These are phyloP conservation scores for Heliconius melpomene DNA, from an alignment of 1,140 invertebrate species.

Conservation along the genomic window DNA sequence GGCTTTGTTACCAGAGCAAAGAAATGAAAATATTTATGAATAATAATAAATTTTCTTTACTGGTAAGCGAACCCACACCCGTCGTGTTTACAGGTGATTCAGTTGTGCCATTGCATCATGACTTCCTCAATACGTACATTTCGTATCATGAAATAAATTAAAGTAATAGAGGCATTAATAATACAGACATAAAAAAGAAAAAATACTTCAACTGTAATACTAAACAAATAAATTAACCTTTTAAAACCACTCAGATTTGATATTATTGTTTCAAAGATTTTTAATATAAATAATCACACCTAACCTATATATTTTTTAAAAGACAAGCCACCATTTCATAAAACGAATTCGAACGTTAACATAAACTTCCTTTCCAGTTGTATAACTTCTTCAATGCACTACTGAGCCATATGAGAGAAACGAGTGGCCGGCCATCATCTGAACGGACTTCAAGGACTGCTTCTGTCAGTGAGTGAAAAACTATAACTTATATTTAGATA, in stretches of 20 bases:
- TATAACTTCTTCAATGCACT: conserved; percentile 96
- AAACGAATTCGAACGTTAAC: neutral
- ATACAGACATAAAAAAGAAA: neutral
- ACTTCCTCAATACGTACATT: neutral
- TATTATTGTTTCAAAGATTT: neutral
- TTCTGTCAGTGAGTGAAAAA: neutral
- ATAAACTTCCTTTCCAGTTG: conserved; percentile 83
- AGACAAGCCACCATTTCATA: neutral
- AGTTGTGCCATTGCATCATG: no score
- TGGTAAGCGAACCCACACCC: no score
- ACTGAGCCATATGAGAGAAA: conserved; percentile 88
- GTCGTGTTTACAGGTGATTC: no score
- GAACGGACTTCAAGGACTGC: conserved; percentile 43
- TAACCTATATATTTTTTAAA: neutral
- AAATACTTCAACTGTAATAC: neutral
- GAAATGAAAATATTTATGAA: no score
- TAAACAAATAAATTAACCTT: neutral
- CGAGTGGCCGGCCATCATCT: conserved; percentile 81
- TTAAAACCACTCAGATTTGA: neutral
- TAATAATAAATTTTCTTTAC: no score
- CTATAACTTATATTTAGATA: neutral
- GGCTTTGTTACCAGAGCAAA: no score
- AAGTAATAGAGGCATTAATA: neutral
- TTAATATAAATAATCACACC: neutral
- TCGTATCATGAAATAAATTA: neutral